Evolutionary conservation across 2,797 vertebrate species (phyloP).

Genomic region (Carduelis carduelis): DNA sequence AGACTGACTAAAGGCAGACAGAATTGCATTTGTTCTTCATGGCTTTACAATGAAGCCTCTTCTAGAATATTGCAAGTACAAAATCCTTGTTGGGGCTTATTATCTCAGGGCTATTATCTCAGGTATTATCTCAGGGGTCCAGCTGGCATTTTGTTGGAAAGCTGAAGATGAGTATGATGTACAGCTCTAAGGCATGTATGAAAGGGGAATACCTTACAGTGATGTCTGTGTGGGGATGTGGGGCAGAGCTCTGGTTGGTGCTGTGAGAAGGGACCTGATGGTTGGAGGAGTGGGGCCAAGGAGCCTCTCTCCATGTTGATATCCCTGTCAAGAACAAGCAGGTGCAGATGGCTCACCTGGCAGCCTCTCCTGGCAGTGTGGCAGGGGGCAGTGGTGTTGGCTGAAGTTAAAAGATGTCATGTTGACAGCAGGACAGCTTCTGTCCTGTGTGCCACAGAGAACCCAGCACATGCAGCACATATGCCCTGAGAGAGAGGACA

Average conservation of each 20-base stretch:
- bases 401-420: background rate
- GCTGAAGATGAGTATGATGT: background rate
- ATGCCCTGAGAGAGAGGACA: background rate
- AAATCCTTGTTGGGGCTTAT: background rate
- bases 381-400: background rate
- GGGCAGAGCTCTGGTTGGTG: background rate
- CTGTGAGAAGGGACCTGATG: background rate
- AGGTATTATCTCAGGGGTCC: background rate
- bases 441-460: background rate
- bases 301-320: background rate
- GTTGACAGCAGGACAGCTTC: background rate
- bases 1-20: background rate
- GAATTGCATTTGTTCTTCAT: background rate
- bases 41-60: background rate
- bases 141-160: background rate
- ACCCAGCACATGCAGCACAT: background rate
- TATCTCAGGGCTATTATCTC: background rate
- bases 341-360: background rate
- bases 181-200: rapidly evolving
- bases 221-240: background rate
- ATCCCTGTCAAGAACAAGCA: background rate
- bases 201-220: background rate
- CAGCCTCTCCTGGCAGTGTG: background rate
- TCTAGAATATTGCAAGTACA: background rate
- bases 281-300: background rate